These are phyloP conservation scores for Macrocentrus cingulum DNA, from an alignment of 1,140 invertebrate genomes.

Conservation along the genomic window DNA sequence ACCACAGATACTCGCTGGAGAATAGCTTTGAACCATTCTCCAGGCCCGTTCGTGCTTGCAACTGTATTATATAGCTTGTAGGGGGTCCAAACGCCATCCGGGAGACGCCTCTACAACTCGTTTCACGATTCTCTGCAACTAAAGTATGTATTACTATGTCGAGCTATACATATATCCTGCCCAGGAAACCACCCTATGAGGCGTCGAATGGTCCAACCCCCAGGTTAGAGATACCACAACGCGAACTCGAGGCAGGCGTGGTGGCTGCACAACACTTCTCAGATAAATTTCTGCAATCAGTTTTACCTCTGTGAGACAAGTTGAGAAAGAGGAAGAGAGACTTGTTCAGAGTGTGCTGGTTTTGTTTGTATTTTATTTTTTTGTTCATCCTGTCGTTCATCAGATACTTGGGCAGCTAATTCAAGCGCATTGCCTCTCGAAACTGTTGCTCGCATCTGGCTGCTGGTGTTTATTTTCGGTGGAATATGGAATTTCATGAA, in stretches of 20 bases:
- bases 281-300: constrained; percentile 15
- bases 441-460: too few species aligned
- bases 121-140: background rate
- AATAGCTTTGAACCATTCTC: background rate
- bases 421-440: too few species aligned
- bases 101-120: constrained; percentile 14
- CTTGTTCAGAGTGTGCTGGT: background rate
- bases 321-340: background rate
- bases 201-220: constrained; percentile 12
- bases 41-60: background rate
- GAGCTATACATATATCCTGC: background rate
- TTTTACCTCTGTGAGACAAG: background rate
- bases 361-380: background rate
- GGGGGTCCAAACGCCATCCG: background rate
- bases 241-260: constrained; percentile 19
- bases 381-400: too few species aligned
- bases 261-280: background rate
- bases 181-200: background rate
- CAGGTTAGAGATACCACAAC: constrained; percentile 5
- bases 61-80: too few species aligned
- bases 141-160: constrained; percentile 1
- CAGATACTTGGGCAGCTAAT: too few species aligned
- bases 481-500: too few species aligned
- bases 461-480: too few species aligned
- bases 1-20: background rate